phyloP scores from a whole-genome alignment of 2,113 vertebrate genomes.

The Phylloscopus trochiloides region DNA sequence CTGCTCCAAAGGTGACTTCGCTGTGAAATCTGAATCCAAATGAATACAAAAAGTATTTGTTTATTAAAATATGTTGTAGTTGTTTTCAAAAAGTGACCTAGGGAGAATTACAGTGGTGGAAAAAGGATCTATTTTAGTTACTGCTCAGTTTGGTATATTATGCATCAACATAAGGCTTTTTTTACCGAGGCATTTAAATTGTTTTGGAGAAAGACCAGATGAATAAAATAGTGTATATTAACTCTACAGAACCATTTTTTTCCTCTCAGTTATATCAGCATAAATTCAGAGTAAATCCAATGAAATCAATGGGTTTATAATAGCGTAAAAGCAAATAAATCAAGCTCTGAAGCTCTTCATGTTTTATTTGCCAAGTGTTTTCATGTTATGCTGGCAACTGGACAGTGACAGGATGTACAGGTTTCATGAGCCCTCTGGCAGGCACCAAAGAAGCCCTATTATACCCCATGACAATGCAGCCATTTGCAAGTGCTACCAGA shows the following conservation, averaged over 20 bases:
- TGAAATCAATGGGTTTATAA: not conserved
- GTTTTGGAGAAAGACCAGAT: not conserved
- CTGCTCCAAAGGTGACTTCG: not conserved
- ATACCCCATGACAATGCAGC: not conserved
- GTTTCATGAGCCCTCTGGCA: slow-evolving; percentile 33
- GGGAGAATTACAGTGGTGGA: not conserved
- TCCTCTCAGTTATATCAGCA: not conserved
- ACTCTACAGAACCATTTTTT: not conserved
- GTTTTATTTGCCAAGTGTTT: slow-evolving; percentile 45
- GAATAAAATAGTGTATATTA: not conserved
- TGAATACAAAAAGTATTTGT: slow-evolving; percentile 30
- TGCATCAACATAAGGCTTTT: not conserved
- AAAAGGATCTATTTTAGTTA: slow-evolving; percentile 22
- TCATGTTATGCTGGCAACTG: slow-evolving; percentile 9
- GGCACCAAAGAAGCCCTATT: not conserved
- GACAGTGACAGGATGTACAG: slow-evolving; percentile 28
- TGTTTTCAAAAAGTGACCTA: slow-evolving; percentile 7
- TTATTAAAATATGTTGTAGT: slow-evolving; percentile 23
- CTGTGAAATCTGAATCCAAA: slow-evolving; percentile 22
- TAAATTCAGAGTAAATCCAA: slow-evolving; percentile 6
- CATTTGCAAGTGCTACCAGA: not conserved
- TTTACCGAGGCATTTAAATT: not conserved
- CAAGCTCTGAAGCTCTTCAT: not conserved
- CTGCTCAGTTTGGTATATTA: not conserved
- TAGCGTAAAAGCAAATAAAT: not conserved